A percentile compares a stretch with the other conserved stretches of the same genome.
Conservation (phyloP, 2,113 vertebrate species). For the Verasper variegatus region DNA sequence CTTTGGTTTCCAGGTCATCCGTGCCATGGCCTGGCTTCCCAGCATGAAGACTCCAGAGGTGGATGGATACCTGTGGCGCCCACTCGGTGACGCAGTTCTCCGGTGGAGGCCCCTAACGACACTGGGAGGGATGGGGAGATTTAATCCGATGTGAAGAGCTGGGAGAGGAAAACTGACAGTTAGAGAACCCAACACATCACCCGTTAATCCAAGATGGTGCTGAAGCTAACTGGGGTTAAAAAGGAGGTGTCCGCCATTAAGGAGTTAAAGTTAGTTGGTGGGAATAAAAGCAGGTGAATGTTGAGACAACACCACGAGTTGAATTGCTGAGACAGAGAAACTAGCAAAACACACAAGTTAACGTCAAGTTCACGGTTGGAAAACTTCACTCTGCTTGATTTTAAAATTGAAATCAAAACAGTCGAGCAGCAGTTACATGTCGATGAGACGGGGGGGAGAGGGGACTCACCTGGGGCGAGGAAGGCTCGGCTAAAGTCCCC, state of each 20-base stretch:
- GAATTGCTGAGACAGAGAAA: too few species aligned
- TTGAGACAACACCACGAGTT: too few species aligned
- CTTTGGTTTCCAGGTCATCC: slow-evolving; percentile 68
- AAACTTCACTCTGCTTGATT: background rate
- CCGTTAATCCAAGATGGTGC: background rate
- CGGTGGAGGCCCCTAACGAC: slow-evolving; percentile 66
- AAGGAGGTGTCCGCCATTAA: background rate
- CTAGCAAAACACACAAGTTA: background rate
- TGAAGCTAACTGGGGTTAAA: background rate
- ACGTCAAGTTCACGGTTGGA: background rate
- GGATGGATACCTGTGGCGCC: slow-evolving; percentile 76
- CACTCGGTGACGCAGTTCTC: slow-evolving; percentile 80
- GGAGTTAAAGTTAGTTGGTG: background rate
- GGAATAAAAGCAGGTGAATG: slow-evolving; percentile 13
- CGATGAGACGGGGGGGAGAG: background rate
- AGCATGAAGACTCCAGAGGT: slow-evolving; percentile 49
- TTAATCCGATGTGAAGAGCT: slow-evolving; percentile 49
- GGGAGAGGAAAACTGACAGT: slow-evolving; percentile 39
- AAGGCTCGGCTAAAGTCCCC: slow-evolving; percentile 13
- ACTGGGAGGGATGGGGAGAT: slow-evolving; percentile 48
- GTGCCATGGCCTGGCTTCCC: slow-evolving; percentile 79
- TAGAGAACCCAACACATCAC: slow-evolving; percentile 7
- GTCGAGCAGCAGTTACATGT: background rate
- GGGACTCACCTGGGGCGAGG: slow-evolving; percentile 50
- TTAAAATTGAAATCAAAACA: background rate